Conservation (phyloP, 2,113 vertebrate species). For the Charina bottae region DNA sequence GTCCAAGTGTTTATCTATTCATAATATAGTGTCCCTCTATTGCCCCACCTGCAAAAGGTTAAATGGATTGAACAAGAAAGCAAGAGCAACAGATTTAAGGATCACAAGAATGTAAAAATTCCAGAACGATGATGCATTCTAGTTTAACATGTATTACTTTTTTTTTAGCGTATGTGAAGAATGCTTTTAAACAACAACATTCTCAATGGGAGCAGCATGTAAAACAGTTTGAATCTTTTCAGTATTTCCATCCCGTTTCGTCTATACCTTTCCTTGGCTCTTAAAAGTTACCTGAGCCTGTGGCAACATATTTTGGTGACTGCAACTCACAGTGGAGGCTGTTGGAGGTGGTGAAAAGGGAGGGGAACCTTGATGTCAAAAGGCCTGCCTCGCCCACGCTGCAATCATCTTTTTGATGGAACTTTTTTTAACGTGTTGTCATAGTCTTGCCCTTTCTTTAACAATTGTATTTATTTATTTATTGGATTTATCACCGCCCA, state of each 20-base stretch:
- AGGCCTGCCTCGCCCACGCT: neutral
- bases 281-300: neutral
- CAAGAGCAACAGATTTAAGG: neutral
- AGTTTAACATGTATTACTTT: neutral
- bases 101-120: neutral
- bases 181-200: neutral
- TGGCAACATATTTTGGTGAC: too few species aligned
- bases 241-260: neutral
- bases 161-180: neutral
- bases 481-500: too few species aligned
- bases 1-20: neutral
- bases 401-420: neutral
- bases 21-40: neutral
- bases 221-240: neutral
- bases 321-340: neutral
- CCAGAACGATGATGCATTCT: neutral
- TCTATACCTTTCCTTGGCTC: neutral
- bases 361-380: neutral
- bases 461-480: too few species aligned
- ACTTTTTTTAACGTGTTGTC: neutral
- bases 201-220: neutral
- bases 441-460: conserved; percentile 28
- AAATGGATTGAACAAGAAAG: neutral
- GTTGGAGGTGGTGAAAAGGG: neutral
- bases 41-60: neutral